A percentile compares a stretch with the other conserved stretches of the same genome.
These are phyloP conservation scores for Acleris emargana DNA, from an alignment of 2,888 invertebrate genomes.

Conservation along the genomic window DNA sequence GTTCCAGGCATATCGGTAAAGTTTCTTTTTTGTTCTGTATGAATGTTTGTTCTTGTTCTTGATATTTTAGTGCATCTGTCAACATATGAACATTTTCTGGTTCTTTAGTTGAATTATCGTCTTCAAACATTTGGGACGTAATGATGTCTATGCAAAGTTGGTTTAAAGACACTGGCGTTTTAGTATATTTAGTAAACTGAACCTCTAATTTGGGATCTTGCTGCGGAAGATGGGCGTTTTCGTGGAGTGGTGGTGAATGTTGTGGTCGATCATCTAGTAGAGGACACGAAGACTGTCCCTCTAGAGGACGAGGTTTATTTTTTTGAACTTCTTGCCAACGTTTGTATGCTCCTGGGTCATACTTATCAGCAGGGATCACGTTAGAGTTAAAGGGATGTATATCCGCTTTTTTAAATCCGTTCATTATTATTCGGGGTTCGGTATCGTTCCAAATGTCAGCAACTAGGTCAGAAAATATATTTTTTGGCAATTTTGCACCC, in stretches of 20 bases:
- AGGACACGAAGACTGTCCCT: neutral
- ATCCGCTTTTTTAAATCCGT: neutral
- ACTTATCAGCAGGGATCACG: neutral
- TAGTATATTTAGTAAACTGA: neutral
- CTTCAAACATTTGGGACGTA: neutral
- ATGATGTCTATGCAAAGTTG: constrained; percentile 8
- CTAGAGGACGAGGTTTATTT: neutral
- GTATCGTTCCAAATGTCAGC: constrained; percentile 3
- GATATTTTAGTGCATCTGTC: constrained; percentile 2
- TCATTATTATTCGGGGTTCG: neutral
- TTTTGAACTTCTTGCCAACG: neutral
- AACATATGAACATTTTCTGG: no score
- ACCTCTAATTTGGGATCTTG: constrained; percentile 8
- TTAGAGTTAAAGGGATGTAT: constrained; percentile 1
- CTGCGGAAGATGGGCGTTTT: constrained; percentile 8
- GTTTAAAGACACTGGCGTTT: constrained; percentile 7
- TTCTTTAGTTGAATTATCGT: neutral
- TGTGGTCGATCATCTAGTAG: neutral
- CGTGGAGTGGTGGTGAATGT: constrained; percentile 4
- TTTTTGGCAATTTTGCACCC: neutral
- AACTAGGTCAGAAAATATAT: neutral
- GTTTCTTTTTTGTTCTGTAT: constrained; percentile 3
- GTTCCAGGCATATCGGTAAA: neutral
- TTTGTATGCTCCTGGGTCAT: constrained; percentile 3
- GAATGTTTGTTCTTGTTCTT: constrained; percentile 6